A percentile compares a stretch with the other conserved stretches of the same genome.
Conservation (phyloP, 2,888 invertebrate species). For the Hydrotaea diabolus region DNA sequence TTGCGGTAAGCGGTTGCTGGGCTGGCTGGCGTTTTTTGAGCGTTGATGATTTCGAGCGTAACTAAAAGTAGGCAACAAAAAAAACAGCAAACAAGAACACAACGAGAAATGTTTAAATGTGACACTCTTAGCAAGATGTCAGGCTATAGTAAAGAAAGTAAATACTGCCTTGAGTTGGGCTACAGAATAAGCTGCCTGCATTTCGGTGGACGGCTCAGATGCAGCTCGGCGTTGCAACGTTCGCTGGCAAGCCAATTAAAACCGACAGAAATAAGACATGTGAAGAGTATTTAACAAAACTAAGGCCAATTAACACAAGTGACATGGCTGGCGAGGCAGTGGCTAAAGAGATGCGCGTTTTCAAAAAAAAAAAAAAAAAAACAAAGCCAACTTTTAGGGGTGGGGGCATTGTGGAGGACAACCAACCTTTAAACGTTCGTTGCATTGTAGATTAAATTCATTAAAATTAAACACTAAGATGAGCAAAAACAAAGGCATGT, state of each 20-base stretch:
- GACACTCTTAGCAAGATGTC: constrained; percentile 55
- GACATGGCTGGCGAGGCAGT: constrained; percentile 4
- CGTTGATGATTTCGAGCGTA: constrained; percentile 55
- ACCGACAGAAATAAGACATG: constrained; percentile 65
- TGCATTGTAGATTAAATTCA: constrained; percentile 71
- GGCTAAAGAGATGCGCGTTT: constrained; percentile 16
- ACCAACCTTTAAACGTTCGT: not conserved
- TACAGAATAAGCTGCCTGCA: constrained; percentile 58
- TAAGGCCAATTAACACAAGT: constrained; percentile 63
- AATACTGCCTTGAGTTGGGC: not conserved
- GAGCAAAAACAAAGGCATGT: constrained; percentile 72
- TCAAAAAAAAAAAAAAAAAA: too few relatives aligned
- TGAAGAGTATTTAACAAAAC: constrained; percentile 64
- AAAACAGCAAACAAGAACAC: constrained; percentile 31
- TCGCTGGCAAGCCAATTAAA: constrained; percentile 64
- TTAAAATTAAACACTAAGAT: constrained; percentile 78
- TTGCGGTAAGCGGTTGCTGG: not conserved
- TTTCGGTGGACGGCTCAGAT: constrained; percentile 59
- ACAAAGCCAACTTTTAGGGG: constrained; percentile 54
- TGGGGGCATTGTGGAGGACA: constrained; percentile 1
- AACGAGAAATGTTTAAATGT: constrained; percentile 52
- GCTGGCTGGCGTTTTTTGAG: constrained; percentile 37
- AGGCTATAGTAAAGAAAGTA: constrained; percentile 28
- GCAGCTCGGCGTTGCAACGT: constrained; percentile 19
- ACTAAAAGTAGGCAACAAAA: too few relatives aligned